Percentiles rank a stretch among this genome's conserved stretches.
Conservation (phyloP, 2,797 vertebrate genomes). For the Furcifer pardalis region DNA sequence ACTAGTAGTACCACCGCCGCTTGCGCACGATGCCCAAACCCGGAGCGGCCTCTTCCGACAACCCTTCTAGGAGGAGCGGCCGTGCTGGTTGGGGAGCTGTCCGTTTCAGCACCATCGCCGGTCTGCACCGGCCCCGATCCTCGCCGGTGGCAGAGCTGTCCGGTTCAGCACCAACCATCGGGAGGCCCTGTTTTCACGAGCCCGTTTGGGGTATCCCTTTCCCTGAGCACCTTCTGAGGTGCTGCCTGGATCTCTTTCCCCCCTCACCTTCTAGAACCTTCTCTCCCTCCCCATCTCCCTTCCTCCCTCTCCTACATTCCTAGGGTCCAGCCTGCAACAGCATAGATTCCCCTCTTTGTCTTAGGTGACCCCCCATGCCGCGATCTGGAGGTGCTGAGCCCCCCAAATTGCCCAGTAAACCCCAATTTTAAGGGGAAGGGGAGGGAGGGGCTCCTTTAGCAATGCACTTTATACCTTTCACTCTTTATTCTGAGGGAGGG, state of each 20-base stretch:
- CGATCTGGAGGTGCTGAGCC: slow-evolving; percentile 18
- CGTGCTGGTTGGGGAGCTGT: background rate
- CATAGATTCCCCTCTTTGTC: slow-evolving; percentile 7
- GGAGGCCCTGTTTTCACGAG: slow-evolving; percentile 78
- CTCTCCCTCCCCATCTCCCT: background rate
- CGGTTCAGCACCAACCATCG: slow-evolving; percentile 44
- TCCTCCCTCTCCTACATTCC: slow-evolving; percentile 29
- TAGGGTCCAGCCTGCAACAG: slow-evolving; percentile 42
- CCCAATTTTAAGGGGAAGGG: background rate
- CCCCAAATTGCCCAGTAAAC: slow-evolving; percentile 2
- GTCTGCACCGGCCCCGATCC: slow-evolving; percentile 39
- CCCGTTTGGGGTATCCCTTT: slow-evolving; percentile 87
- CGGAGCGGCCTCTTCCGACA: background rate
- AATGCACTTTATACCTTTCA: slow-evolving; percentile 61
- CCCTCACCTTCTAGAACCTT: background rate
- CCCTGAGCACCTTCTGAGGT: slow-evolving; percentile 23
- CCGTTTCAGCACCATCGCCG: slow-evolving; percentile 21
- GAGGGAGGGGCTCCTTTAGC: slow-evolving; percentile 14
- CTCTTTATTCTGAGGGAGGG: background rate
- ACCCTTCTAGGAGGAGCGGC: slow-evolving; percentile 27
- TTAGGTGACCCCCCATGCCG: slow-evolving; percentile 12
- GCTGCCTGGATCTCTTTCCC: slow-evolving; percentile 50
- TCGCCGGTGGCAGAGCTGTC: slow-evolving; percentile 19
- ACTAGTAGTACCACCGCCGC: background rate
- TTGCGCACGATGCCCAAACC: background rate